A percentile compares a stretch with the other conserved stretches of the same genome.
Conservation (phyloP, 1,140 invertebrate genomes). For the Caenorhabditis tropicalis region DNA sequence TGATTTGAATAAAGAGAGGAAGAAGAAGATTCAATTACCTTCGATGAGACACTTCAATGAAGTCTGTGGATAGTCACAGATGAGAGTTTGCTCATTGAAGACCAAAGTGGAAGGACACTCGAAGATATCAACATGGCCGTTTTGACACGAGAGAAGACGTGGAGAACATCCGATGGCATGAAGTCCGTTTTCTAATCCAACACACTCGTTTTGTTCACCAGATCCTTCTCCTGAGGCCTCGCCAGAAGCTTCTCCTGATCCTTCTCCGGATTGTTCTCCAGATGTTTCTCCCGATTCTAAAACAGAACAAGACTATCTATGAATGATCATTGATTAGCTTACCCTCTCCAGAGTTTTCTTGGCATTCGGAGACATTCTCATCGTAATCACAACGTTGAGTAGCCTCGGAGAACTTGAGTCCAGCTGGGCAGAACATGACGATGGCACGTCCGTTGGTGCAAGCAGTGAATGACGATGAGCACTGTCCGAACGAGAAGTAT, state of each 20-base stretch:
- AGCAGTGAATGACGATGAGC: conserved; percentile 27
- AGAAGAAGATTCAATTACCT: not conserved
- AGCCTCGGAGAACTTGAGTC: conserved; percentile 21
- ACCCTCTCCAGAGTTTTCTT: not conserved
- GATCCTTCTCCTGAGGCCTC: not conserved
- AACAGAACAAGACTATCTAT: too few relatives aligned
- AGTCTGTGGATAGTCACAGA: conserved; percentile 36
- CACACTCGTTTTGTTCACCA: not conserved
- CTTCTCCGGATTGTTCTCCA: conserved; percentile 5
- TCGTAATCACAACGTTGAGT: conserved; percentile 3
- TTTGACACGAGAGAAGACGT: conserved; percentile 15
- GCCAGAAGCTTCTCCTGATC: conserved; percentile 1
- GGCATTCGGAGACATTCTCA: not conserved
- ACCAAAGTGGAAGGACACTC: conserved; percentile 17
- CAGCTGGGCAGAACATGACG: conserved; percentile 32
- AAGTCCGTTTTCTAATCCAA: not conserved
- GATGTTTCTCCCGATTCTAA: conserved; percentile 10
- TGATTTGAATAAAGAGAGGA: not conserved
- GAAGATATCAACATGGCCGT: conserved; percentile 21
- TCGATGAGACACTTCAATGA: conserved; percentile 37
- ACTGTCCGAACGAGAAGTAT: conserved; percentile 25
- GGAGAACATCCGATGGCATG: conserved; percentile 23
- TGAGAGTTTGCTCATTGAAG: conserved; percentile 7
- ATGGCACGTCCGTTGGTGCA: conserved; percentile 21
- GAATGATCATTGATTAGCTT: not conserved